These are phyloP conservation scores for Drosophila kanapiae DNA, from an alignment of 1,140 invertebrate species.

Conservation along the genomic window DNA sequence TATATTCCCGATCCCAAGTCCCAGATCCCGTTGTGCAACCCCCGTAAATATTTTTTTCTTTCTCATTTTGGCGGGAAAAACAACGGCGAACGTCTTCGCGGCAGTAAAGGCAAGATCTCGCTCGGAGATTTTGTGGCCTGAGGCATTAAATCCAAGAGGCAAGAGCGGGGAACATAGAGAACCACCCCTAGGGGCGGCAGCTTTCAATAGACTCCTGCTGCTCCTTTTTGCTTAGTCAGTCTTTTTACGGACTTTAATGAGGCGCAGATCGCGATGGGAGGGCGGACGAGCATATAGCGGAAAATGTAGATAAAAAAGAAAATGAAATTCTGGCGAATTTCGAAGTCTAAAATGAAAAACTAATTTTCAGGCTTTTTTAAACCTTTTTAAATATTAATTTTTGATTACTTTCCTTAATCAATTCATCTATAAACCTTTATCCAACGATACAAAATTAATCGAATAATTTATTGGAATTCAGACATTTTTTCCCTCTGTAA, in stretches of 20 bases:
- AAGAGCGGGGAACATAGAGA: not conserved
- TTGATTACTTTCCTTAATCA: too few species aligned
- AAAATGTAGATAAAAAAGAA: not conserved
- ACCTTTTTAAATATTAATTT: not conserved
- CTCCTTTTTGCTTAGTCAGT: conserved; percentile 33
- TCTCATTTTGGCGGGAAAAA: conserved; percentile 78
- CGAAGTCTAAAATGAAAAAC: not conserved
- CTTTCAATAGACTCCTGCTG: conserved; percentile 46
- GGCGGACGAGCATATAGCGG: not conserved
- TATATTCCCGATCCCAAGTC: not conserved
- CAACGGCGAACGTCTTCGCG: conserved; percentile 55
- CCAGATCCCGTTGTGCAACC: conserved; percentile 63
- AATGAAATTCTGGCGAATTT: not conserved
- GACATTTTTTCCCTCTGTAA: conserved; percentile 8
- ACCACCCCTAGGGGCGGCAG: conserved; percentile 24
- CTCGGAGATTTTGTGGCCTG: conserved; percentile 41
- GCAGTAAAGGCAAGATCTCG: conserved; percentile 45
- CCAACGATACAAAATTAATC: not conserved
- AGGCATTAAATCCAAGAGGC: conserved; percentile 15
- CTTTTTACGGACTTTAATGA: conserved; percentile 24
- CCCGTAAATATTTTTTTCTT: conserved; percentile 44
- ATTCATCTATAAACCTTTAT: too few species aligned
- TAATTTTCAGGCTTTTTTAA: not conserved
- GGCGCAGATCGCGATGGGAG: conserved; percentile 27
- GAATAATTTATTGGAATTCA: not conserved